Percentiles rank a stretch among this genome's conserved stretches.
phyloP scores from a whole-genome alignment of 1,140 invertebrate species.

The Samia ricini region DNA sequence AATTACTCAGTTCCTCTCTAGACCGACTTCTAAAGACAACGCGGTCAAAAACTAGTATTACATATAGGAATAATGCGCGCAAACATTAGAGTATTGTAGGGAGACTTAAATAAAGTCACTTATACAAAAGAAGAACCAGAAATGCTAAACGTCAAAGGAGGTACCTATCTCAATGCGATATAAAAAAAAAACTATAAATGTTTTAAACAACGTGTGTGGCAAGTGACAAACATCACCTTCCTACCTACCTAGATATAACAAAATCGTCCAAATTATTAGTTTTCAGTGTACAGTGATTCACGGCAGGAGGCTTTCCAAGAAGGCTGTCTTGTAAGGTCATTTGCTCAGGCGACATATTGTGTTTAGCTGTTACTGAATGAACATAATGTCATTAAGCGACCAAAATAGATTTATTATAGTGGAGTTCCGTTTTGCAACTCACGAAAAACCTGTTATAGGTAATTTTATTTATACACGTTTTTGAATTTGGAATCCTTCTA shows the following conservation, averaged over 20 bases:
- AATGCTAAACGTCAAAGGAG: not conserved
- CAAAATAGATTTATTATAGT: conserved; percentile 28
- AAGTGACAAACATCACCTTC: not conserved
- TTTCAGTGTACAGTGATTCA: conserved; percentile 36
- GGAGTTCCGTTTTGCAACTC: not conserved
- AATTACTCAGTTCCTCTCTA: too few relatives aligned
- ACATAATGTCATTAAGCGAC: conserved; percentile 26
- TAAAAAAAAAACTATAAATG: not conserved
- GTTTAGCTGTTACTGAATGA: conserved; percentile 16
- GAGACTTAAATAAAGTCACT: not conserved
- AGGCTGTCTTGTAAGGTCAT: conserved; percentile 26
- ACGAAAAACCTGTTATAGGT: too few relatives aligned
- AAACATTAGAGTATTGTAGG: too few relatives aligned
- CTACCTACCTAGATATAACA: conserved; percentile 21
- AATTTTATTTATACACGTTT: not conserved
- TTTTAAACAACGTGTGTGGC: conserved; percentile 40
- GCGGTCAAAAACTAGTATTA: too few relatives aligned
- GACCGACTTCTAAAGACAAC: too few relatives aligned
- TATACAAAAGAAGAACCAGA: not conserved
- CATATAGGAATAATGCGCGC: too few relatives aligned
- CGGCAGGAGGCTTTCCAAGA: conserved; percentile 42
- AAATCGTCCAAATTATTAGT: conserved; percentile 35
- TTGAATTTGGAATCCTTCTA: too few relatives aligned
- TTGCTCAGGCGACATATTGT: conserved; percentile 17
- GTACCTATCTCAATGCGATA: not conserved